Percentiles rank a stretch among this genome's conserved stretches.
These are phyloP conservation scores for Ptyas mucosa DNA, from an alignment of 2,113 vertebrate species.

Conservation along the genomic window DNA sequence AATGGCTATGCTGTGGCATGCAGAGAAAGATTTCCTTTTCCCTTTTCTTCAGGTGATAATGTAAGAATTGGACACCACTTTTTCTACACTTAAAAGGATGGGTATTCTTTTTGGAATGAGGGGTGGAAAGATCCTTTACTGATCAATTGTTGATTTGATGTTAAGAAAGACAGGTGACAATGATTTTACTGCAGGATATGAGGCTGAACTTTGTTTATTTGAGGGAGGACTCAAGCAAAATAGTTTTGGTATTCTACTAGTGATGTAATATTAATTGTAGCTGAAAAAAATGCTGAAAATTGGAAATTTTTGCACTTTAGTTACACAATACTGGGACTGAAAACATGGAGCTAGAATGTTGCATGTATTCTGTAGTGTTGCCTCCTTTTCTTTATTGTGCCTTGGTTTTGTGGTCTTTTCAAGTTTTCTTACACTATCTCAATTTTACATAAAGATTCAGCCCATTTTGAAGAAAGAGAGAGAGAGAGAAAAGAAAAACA, in stretches of 20 bases:
- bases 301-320: neutral
- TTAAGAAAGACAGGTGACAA: neutral
- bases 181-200: neutral
- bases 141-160: neutral
- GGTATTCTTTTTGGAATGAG: neutral
- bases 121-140: neutral
- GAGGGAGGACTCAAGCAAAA: neutral
- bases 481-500: neutral
- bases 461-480: neutral
- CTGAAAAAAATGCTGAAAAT: neutral
- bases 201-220: neutral
- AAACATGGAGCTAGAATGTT: neutral
- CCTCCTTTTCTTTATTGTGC: neutral
- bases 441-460: neutral
- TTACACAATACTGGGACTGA: neutral
- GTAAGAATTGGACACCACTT: neutral
- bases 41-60: neutral
- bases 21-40: neutral
- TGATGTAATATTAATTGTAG: neutral
- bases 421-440: neutral
- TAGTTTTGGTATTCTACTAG: neutral
- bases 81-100: neutral
- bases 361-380: neutral
- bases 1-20: neutral
- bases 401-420: neutral